These are phyloP conservation scores for Acrocephalus kingi DNA, from an alignment of 2,113 vertebrate species.

Conservation along the genomic window DNA sequence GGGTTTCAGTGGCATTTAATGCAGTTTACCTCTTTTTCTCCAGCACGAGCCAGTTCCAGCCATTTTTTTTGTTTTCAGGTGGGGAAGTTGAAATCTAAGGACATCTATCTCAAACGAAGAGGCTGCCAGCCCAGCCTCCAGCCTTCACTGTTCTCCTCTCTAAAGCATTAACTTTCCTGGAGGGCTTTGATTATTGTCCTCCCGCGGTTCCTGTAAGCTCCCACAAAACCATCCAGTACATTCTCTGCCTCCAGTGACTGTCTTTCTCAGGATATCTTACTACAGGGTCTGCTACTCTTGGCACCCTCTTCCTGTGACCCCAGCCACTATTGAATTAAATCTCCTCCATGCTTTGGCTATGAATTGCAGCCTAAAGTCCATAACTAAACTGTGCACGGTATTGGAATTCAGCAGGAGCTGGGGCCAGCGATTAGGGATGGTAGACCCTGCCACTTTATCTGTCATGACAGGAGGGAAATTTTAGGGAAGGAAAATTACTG, in stretches of 20 bases:
- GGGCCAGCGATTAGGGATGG: conserved; percentile 58
- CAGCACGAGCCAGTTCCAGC: not conserved
- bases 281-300: conserved; percentile 53
- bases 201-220: not conserved
- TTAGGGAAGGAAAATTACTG: conserved; percentile 43
- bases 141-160: not conserved
- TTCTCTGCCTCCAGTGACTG: conserved; percentile 16
- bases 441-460: conserved; percentile 64
- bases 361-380: conserved; percentile 47
- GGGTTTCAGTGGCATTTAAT: not conserved
- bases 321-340: conserved; percentile 29
- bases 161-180: not conserved
- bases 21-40: not conserved
- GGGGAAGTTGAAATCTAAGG: not conserved
- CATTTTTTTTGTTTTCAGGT: not conserved
- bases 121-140: not conserved
- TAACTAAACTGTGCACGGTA: conserved; percentile 43
- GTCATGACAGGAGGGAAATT: conserved; percentile 55
- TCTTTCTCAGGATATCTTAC: conserved; percentile 51
- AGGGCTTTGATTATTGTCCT: not conserved
- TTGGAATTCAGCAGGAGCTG: conserved; percentile 45
- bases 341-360: conserved; percentile 27
- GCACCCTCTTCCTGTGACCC: conserved; percentile 48
- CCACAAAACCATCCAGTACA: not conserved
- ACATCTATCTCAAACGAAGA: not conserved